These are phyloP conservation scores for Aleiodes alternator DNA, from an alignment of 2,888 invertebrate genomes.

Conservation along the genomic window DNA sequence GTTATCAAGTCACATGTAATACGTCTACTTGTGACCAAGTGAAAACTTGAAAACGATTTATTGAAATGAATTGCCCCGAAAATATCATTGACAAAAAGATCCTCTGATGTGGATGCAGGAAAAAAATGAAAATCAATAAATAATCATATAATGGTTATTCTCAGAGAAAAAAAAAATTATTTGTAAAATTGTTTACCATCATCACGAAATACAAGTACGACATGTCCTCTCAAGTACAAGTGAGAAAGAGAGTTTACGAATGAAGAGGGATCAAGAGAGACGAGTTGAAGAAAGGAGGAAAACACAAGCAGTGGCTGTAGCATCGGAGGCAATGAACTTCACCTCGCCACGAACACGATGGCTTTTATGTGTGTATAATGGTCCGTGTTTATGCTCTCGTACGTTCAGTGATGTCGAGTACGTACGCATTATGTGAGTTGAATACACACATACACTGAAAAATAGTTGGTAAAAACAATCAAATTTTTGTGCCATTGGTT, in stretches of 20 bases:
- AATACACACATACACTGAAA: slow-evolving; percentile 51
- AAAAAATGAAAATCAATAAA: not conserved
- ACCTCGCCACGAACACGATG: slow-evolving; percentile 69
- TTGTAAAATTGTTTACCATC: slow-evolving; percentile 39
- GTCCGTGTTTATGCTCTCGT: slow-evolving; percentile 69
- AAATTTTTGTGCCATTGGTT: not conserved
- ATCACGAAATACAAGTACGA: slow-evolving; percentile 29
- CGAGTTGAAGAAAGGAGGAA: slow-evolving; percentile 45
- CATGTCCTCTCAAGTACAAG: not conserved
- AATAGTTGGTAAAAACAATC: not conserved
- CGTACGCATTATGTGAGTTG: slow-evolving; percentile 56
- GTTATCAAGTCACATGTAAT: slow-evolving; percentile 69
- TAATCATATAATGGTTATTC: slow-evolving; percentile 7
- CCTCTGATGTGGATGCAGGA: not conserved
- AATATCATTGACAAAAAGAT: slow-evolving; percentile 37
- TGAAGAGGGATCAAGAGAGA: slow-evolving; percentile 38
- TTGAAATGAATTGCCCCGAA: slow-evolving; percentile 39
- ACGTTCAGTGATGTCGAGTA: slow-evolving; percentile 54
- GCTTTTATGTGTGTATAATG: slow-evolving; percentile 73
- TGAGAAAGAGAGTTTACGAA: not conserved
- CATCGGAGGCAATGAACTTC: slow-evolving; percentile 75
- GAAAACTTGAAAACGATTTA: slow-evolving; percentile 37
- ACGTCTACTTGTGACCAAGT: slow-evolving; percentile 62
- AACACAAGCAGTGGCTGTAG: slow-evolving; percentile 48
- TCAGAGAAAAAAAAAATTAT: not conserved